Evolutionary conservation across 1,140 invertebrate species (phyloP).

Genomic region (Eulimnadia texana): DNA sequence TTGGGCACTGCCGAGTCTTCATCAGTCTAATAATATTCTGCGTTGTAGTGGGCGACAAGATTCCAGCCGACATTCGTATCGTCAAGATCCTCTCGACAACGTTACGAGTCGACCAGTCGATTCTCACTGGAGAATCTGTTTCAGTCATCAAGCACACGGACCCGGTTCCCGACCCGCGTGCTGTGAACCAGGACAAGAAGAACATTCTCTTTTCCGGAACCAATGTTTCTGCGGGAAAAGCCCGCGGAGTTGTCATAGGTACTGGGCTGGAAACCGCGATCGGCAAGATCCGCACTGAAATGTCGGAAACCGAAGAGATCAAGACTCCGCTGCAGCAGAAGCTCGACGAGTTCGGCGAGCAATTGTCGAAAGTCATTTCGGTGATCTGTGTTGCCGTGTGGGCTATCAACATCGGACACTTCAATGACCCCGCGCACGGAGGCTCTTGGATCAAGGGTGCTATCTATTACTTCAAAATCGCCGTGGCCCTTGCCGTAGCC

Average conservation of each 20-base stretch:
- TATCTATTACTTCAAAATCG: slow-evolving; percentile 99
- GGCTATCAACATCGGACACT: slow-evolving; percentile 99
- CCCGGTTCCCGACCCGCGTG: slow-evolving; percentile 84
- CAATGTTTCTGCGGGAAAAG: slow-evolving; percentile 97
- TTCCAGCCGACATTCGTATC: slow-evolving; percentile 96
- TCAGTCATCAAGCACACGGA: slow-evolving; percentile 99
- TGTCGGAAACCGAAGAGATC: slow-evolving; percentile 99
- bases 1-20: not conserved
- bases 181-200: slow-evolving; percentile 98
- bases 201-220: slow-evolving; percentile 98
- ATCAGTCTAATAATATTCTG: not conserved
- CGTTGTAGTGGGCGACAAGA: slow-evolving; percentile 88
- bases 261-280: slow-evolving; percentile 98
- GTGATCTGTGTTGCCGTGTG: slow-evolving; percentile 99
- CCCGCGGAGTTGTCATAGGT: slow-evolving; percentile 93
- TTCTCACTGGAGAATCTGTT: slow-evolving; percentile 98
- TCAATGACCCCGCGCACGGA: slow-evolving; percentile 98
- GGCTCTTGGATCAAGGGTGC: slow-evolving; percentile 99
- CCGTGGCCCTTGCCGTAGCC: slow-evolving; percentile 96
- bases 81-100: slow-evolving; percentile 96
- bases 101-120: slow-evolving; percentile 97
- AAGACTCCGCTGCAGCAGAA: slow-evolving; percentile 99
- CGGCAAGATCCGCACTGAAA: slow-evolving; percentile 98
- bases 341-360: slow-evolving; percentile 98
- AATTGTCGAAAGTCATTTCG: slow-evolving; percentile 98